A percentile compares a stretch with the other conserved stretches of the same genome.
These are phyloP conservation scores for Pituophis catenifer DNA, from an alignment of 2,113 vertebrate genomes.

Conservation along the genomic window DNA sequence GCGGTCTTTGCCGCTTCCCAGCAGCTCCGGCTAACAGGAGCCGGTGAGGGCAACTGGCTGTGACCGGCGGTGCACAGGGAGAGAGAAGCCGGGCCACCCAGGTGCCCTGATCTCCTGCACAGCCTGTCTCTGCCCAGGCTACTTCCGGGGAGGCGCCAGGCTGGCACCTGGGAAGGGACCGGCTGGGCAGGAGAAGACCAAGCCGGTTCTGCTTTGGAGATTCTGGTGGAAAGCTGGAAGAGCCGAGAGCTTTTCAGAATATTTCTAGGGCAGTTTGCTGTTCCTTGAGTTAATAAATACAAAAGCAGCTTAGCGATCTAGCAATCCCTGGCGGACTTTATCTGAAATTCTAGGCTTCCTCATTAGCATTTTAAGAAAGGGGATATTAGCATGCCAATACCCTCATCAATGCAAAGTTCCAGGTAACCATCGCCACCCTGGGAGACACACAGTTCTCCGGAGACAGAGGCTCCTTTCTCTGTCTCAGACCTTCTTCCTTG, in stretches of 20 bases:
- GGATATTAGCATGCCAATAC: not conserved
- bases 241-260: not conserved
- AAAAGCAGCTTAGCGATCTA: not conserved
- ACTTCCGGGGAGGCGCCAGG: not conserved
- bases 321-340: rapidly evolving
- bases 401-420: not conserved
- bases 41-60: not conserved
- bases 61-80: too few relatives aligned
- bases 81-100: too few relatives aligned
- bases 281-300: not conserved
- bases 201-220: not conserved
- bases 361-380: not conserved
- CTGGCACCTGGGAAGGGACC: not conserved
- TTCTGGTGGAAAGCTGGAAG: not conserved
- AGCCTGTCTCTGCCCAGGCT: not conserved
- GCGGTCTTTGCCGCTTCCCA: not conserved
- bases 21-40: not conserved
- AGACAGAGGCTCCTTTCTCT: not conserved
- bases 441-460: too few relatives aligned
- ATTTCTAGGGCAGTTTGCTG: not conserved
- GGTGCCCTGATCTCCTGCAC: not conserved
- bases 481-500: not conserved
- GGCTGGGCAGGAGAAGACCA: not conserved
- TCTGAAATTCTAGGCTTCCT: not conserved
- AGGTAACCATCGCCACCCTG: not conserved